A percentile compares a stretch with the other conserved stretches of the same genome.
Conservation (phyloP, 2,888 invertebrate species). For the Philereme vetulata region DNA sequence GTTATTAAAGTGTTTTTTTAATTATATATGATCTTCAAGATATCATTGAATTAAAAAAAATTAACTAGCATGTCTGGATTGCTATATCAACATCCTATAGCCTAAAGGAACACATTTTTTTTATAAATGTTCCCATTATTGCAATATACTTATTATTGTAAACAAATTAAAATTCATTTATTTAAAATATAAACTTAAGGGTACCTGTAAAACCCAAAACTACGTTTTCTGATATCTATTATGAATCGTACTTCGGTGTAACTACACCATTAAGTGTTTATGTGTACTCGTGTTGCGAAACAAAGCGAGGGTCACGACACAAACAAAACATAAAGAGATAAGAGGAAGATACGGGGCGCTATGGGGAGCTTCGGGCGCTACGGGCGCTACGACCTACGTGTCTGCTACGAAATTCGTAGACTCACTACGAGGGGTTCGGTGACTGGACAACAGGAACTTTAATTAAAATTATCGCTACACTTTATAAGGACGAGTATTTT, state of each 20-base stretch:
- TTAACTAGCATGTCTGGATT: no score
- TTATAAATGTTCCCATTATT: slow-evolving; percentile 11
- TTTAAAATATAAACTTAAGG: background rate
- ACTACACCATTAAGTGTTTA: slow-evolving; percentile 15
- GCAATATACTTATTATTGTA: slow-evolving; percentile 4
- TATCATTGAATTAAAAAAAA: no score
- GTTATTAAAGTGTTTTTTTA: no score
- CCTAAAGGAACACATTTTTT: slow-evolving; percentile 26
- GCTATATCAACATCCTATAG: no score
- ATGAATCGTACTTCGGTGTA: background rate
- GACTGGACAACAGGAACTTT: slow-evolving; percentile 9
- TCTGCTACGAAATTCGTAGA: slow-evolving; percentile 18
- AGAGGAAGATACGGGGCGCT: slow-evolving; percentile 17
- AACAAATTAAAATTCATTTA: background rate
- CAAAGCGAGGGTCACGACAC: slow-evolving; percentile 26
- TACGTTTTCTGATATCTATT: background rate
- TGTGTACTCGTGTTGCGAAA: slow-evolving; percentile 18
- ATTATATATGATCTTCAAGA: no score
- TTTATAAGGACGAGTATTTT: no score
- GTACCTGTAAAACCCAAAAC: background rate
- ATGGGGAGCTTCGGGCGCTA: slow-evolving; percentile 6
- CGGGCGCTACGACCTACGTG: slow-evolving; percentile 27
- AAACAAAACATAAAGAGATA: slow-evolving; percentile 33
- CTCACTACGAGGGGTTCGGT: slow-evolving; percentile 7
- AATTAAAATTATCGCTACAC: no score